These are phyloP conservation scores for Habrosyne pyritoides DNA, from an alignment of 2,888 invertebrate species.

Conservation along the genomic window DNA sequence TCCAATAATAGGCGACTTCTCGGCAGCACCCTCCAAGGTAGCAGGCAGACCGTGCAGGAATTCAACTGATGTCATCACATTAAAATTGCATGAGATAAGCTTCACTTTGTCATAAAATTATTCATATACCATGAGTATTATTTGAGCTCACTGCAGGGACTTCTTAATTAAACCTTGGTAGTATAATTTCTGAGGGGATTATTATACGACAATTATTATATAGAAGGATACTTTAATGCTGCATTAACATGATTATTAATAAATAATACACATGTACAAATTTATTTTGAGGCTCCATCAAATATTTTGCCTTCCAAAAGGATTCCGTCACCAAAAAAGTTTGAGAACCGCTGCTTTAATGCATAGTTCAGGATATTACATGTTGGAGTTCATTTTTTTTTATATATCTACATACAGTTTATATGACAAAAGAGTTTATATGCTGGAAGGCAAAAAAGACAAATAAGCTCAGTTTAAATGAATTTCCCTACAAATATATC, in stretches of 20 bases:
- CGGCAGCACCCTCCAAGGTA: background rate
- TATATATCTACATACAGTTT: too few species aligned
- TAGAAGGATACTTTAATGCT: too few species aligned
- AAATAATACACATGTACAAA: too few species aligned
- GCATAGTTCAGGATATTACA: too few species aligned
- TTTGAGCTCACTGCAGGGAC: background rate
- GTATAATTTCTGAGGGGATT: background rate
- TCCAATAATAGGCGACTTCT: background rate
- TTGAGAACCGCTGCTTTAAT: too few species aligned
- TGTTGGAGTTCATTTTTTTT: too few species aligned
- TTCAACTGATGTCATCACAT: background rate
- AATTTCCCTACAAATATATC: background rate
- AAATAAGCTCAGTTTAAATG: background rate
- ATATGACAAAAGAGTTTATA: too few species aligned
- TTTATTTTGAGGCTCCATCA: too few species aligned
- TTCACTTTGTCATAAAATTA: background rate
- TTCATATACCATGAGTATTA: background rate
- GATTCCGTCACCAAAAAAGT: too few species aligned
- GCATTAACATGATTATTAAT: too few species aligned
- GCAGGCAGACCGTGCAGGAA: background rate
- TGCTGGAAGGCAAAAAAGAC: background rate
- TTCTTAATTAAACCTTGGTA: background rate
- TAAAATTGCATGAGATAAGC: constrained; percentile 2
- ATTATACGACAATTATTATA: background rate
- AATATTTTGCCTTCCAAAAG: too few species aligned